Evolutionary conservation across 1,140 invertebrate genomes (phyloP).

Genomic region (Anastrepha ludens): DNA sequence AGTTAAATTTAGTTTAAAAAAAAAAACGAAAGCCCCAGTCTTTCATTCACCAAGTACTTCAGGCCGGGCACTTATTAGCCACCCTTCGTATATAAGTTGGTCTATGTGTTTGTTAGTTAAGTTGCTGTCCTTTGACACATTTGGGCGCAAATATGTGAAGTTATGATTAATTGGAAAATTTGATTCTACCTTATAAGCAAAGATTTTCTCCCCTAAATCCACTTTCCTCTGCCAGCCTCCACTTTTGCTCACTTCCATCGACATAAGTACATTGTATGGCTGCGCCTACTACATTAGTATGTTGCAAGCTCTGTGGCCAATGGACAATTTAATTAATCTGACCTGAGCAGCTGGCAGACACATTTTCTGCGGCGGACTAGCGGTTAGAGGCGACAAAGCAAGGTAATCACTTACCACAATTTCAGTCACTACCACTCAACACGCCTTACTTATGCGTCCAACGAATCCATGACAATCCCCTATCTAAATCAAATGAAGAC

Average conservation of each 20-base stretch:
- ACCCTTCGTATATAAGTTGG: too few species aligned
- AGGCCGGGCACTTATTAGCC: too few species aligned
- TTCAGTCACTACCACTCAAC: neutral
- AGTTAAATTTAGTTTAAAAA: too few species aligned
- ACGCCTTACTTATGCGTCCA: neutral
- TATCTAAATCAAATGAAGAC: constrained; percentile 38
- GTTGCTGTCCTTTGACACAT: neutral
- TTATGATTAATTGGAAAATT: neutral
- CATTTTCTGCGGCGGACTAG: neutral
- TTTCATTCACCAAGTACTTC: too few species aligned
- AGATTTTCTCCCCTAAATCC: neutral
- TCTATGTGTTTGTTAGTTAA: too few species aligned
- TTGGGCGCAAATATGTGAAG: neutral
- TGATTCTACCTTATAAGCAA: neutral
- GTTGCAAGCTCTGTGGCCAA: neutral
- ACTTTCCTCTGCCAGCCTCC: neutral
- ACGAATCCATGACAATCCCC: constrained; percentile 10
- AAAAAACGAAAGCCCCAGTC: too few species aligned
- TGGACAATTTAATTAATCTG: constrained; percentile 30
- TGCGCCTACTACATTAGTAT: too few species aligned
- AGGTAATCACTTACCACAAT: constrained; percentile 38
- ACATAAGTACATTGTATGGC: too few species aligned
- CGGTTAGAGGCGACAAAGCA: neutral
- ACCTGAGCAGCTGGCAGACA: neutral
- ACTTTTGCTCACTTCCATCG: neutral